Conservation (phyloP, 2,113 vertebrate species). For the Neolamprologus devosi region DNA sequence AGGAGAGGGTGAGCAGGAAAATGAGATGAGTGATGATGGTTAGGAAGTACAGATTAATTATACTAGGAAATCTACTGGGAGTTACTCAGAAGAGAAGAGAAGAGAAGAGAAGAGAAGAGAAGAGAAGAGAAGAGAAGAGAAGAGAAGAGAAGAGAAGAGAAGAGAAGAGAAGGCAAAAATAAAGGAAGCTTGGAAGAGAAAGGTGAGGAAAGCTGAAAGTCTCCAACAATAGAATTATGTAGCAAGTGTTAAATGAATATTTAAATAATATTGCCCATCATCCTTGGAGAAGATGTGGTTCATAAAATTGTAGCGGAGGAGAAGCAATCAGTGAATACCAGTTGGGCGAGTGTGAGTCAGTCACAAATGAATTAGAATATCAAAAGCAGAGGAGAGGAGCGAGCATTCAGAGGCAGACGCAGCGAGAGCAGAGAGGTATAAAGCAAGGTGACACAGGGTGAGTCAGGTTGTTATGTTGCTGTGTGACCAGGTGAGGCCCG, state of each 20-base stretch:
- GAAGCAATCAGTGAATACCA: not conserved
- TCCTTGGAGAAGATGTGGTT: not conserved
- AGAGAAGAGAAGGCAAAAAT: not conserved
- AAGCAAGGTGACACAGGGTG: not conserved
- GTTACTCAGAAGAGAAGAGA: not conserved
- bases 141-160: not conserved
- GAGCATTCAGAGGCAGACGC: not conserved
- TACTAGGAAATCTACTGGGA: slow-evolving; percentile 11
- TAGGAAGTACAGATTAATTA: slow-evolving; percentile 33
- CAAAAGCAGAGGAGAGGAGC: not conserved
- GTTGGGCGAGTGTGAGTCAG: not conserved
- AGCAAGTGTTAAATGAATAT: not conserved
- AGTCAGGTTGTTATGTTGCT: slow-evolving; percentile 20
- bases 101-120: not conserved
- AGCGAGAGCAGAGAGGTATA: not conserved
- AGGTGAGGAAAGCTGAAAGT: not conserved
- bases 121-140: too few relatives aligned
- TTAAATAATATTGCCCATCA: not conserved
- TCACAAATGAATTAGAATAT: not conserved
- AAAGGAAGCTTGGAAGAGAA: not conserved
- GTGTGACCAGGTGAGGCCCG: not conserved
- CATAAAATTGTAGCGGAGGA: not conserved
- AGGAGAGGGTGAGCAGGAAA: slow-evolving; percentile 8
- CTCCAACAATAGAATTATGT: not conserved
- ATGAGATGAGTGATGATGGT: not conserved